Evolutionary conservation across 2,113 vertebrate species (phyloP).

Genomic region (Reinhardtius hippoglossoides): DNA sequence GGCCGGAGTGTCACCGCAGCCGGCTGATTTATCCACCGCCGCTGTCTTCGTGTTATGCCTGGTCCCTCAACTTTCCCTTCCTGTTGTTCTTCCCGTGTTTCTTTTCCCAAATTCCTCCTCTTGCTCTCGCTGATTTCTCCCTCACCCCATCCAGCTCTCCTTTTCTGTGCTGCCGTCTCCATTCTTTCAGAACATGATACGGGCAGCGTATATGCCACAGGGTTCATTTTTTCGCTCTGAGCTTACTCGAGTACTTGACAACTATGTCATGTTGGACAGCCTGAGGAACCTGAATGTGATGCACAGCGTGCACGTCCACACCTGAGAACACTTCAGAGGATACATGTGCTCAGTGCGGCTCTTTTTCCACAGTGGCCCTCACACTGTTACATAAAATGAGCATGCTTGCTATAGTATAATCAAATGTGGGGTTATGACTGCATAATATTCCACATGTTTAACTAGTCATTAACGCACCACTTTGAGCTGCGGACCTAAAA

Average conservation of each 20-base stretch:
- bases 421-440: conserved; percentile 50
- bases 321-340: conserved; percentile 58
- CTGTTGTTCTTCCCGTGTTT: conserved; percentile 85
- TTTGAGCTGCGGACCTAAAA: conserved; percentile 40
- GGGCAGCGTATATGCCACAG: conserved; percentile 45
- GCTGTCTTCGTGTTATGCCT: conserved; percentile 83
- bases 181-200: conserved; percentile 66
- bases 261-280: conserved; percentile 34
- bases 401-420: conserved; percentile 31
- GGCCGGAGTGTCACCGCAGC: conserved; percentile 71
- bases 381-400: conserved; percentile 9
- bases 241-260: conserved; percentile 27
- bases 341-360: conserved; percentile 5
- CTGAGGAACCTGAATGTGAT: conserved; percentile 30
- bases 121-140: conserved; percentile 57
- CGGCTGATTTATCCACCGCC: conserved; percentile 81
- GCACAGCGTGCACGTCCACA: conserved; percentile 25
- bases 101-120: conserved; percentile 78
- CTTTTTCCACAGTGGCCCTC: conserved; percentile 30
- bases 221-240: conserved; percentile 56
- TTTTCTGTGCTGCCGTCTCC: conserved; percentile 48
- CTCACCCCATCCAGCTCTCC: conserved; percentile 26
- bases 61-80: conserved; percentile 81
- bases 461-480: conserved; percentile 44
- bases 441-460: conserved; percentile 32